These are phyloP conservation scores for Drosophila pandora DNA, from an alignment of 1,140 invertebrate species.

Conservation along the genomic window DNA sequence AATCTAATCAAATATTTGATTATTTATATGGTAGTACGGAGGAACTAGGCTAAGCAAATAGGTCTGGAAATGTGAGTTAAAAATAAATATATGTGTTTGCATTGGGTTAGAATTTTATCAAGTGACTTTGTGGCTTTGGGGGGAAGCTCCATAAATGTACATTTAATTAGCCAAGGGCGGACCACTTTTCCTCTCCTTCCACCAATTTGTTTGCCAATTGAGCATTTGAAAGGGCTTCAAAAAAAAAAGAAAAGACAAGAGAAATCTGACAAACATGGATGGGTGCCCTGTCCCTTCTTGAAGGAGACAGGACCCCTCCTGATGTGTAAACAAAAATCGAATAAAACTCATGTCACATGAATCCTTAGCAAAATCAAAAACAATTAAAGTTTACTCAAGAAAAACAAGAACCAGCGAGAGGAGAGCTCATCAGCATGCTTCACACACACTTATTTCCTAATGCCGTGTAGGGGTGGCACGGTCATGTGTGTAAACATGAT, in stretches of 20 bases:
- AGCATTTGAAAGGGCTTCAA: conserved; percentile 67
- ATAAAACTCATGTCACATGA: conserved; percentile 69
- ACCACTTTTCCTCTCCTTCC: conserved; percentile 25
- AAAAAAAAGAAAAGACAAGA: conserved; percentile 2
- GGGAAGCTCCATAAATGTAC: conserved; percentile 72
- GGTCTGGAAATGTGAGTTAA: neutral
- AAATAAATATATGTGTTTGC: neutral
- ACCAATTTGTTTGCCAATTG: conserved; percentile 52
- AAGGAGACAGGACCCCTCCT: conserved; percentile 2
- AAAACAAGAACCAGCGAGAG: conserved; percentile 79
- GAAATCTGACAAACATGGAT: conserved; percentile 8
- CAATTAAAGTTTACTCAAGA: conserved; percentile 81
- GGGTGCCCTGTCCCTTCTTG: neutral
- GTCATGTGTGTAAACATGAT: conserved; percentile 66
- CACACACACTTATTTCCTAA: conserved; percentile 18
- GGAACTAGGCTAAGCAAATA: neutral
- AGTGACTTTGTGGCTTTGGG: conserved; percentile 9
- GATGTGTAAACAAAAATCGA: conserved; percentile 37
- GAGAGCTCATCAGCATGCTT: conserved; percentile 66
- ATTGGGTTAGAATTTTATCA: conserved; percentile 16
- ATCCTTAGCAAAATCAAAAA: conserved; percentile 81
- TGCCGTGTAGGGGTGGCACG: conserved; percentile 9
- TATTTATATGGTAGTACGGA: too few species aligned
- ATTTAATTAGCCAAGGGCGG: conserved; percentile 69
- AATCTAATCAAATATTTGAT: too few species aligned